These are phyloP conservation scores for Bucco capensis DNA, from an alignment of 2,113 vertebrate genomes.

Conservation along the genomic window DNA sequence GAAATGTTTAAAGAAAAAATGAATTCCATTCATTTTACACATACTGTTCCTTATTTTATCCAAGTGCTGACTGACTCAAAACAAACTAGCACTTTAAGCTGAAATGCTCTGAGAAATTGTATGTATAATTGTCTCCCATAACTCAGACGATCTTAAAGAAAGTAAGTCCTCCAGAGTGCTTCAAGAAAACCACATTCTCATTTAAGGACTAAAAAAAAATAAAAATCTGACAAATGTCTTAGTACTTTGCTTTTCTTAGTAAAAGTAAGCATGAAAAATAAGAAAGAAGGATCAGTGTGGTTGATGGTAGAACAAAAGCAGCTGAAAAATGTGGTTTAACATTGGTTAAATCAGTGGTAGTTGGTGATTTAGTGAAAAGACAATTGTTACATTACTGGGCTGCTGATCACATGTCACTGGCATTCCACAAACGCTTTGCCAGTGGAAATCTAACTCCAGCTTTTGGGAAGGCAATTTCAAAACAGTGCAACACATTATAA, in stretches of 20 bases:
- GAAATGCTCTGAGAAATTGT: constrained; percentile 7
- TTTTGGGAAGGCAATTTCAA: constrained; percentile 19
- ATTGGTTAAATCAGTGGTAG: not conserved
- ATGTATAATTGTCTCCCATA: not conserved
- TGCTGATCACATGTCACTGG: not conserved
- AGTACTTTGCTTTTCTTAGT: constrained; percentile 7
- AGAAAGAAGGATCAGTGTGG: not conserved
- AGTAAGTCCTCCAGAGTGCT: not conserved
- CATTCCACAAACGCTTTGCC: not conserved
- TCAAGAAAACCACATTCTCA: constrained; percentile 1
- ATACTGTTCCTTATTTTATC: not conserved
- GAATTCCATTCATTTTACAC: constrained; percentile 32
- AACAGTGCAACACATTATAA: not conserved
- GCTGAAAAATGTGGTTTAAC: not conserved
- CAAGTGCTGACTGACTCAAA: not conserved
- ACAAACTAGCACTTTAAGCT: not conserved
- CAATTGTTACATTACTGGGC: not conserved
- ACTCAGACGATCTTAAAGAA: not conserved
- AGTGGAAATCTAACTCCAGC: not conserved
- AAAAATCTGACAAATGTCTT: constrained; percentile 3
- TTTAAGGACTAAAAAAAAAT: not conserved
- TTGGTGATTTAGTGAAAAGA: not conserved
- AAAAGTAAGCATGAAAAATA: not conserved
- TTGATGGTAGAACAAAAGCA: not conserved
- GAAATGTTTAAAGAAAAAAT: constrained; percentile 2